phyloP scores from a whole-genome alignment of 2,113 vertebrate species.

The Xenus cinereus region DNA sequence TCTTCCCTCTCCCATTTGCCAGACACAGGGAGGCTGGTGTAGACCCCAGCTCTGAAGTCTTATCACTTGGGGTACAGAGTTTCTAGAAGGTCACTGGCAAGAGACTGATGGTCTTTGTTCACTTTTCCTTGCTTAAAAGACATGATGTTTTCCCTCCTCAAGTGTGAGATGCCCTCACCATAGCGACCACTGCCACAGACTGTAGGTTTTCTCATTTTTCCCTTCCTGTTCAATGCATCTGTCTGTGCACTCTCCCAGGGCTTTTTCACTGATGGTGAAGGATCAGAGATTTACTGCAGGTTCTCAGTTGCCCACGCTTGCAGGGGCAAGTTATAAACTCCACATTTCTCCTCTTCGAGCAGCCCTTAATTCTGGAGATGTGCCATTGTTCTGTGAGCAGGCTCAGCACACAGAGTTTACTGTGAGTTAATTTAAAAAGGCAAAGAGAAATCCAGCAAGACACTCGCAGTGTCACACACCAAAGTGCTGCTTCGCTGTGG shows the following conservation, averaged over 20 bases:
- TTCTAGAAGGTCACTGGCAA: neutral
- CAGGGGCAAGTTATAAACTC: neutral
- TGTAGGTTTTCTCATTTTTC: neutral
- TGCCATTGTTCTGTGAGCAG: neutral
- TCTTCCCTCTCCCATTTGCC: neutral
- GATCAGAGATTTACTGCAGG: neutral
- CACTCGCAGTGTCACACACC: accelerated
- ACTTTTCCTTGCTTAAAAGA: neutral
- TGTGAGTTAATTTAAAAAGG: neutral
- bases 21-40: neutral
- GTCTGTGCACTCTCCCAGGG: neutral
- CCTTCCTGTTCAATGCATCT: neutral
- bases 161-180: neutral
- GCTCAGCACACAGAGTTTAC: neutral
- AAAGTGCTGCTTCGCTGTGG: neutral
- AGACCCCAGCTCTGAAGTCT: neutral
- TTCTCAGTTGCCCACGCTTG: neutral
- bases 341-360: neutral
- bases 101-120: neutral
- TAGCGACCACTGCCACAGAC: neutral
- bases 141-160: neutral
- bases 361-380: neutral
- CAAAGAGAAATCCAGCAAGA: neutral
- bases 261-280: neutral
- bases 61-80: neutral